phyloP scores from a whole-genome alignment of 2,797 vertebrate species.

The Heterohyrax brucei region DNA sequence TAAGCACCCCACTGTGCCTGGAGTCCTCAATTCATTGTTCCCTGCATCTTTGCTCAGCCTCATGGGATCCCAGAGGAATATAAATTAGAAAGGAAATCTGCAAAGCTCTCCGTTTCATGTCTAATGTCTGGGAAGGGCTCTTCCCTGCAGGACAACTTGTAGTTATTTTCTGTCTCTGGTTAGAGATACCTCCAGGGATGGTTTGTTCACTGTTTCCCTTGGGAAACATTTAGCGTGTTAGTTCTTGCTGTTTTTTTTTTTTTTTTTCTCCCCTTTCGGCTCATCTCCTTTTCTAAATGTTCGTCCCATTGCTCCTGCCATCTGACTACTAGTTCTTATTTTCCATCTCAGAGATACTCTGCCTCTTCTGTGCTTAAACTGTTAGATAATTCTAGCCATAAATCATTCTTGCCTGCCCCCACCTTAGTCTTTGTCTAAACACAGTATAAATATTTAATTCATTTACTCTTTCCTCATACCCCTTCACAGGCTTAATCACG shows the following conservation, averaged over 20 bases:
- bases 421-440: slow-evolving; percentile 60
- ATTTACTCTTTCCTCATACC: slow-evolving; percentile 55
- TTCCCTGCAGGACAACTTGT: slow-evolving; percentile 83
- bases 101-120: slow-evolving; percentile 82
- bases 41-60: slow-evolving; percentile 69
- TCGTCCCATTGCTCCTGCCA: slow-evolving; percentile 13
- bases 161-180: slow-evolving; percentile 74
- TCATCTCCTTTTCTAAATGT: slow-evolving; percentile 55
- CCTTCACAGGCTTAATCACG: slow-evolving; percentile 52
- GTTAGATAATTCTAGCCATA: slow-evolving; percentile 36
- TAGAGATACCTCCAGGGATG: slow-evolving; percentile 80
- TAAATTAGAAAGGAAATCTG: slow-evolving; percentile 84
- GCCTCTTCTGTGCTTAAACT: background rate
- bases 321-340: background rate
- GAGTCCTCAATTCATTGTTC: slow-evolving; percentile 76
- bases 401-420: background rate
- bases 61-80: slow-evolving; percentile 76
- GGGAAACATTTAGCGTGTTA: slow-evolving; percentile 71
- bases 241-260: slow-evolving; percentile 54
- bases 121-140: slow-evolving; percentile 77
- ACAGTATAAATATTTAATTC: slow-evolving; percentile 66
- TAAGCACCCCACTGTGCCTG: background rate
- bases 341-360: background rate
- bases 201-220: slow-evolving; percentile 70
- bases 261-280: slow-evolving; percentile 57